Conservation (phyloP, 2,797 vertebrate genomes). For the Dipus sagitta region DNA sequence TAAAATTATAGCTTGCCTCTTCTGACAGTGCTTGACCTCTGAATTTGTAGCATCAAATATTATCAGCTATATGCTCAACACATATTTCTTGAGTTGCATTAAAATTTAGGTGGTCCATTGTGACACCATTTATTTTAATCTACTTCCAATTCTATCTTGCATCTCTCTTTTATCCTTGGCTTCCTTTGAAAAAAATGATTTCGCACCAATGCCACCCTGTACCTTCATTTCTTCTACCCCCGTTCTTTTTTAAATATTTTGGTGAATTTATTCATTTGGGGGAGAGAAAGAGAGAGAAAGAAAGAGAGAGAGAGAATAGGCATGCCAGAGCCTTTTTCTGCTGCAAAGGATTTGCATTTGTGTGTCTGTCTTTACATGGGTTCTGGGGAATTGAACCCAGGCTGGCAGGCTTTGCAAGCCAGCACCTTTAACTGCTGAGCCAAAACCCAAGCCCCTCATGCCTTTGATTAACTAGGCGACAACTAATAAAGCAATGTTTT, state of each 20-base stretch:
- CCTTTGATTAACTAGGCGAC: neutral
- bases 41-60: neutral
- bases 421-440: too few species aligned
- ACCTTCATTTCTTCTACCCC: neutral
- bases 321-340: too few species aligned
- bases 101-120: slow-evolving; percentile 35
- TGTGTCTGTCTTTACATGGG: too few species aligned
- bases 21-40: neutral
- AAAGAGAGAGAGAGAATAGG: too few species aligned
- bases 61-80: neutral
- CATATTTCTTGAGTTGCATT: slow-evolving; percentile 33
- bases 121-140: slow-evolving; percentile 28
- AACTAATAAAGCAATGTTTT: neutral
- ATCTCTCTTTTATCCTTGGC: neutral
- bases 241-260: neutral
- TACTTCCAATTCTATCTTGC: neutral
- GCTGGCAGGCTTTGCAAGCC: too few species aligned
- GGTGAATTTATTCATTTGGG: too few species aligned
- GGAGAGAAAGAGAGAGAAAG: too few species aligned
- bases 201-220: neutral
- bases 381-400: too few species aligned
- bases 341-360: too few species aligned
- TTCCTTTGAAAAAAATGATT: slow-evolving; percentile 24
- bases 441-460: neutral
- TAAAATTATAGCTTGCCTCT: neutral